Base-by-base conservation (phyloP, 1,140 invertebrate genomes). In the Cydia amplana region DNA sequence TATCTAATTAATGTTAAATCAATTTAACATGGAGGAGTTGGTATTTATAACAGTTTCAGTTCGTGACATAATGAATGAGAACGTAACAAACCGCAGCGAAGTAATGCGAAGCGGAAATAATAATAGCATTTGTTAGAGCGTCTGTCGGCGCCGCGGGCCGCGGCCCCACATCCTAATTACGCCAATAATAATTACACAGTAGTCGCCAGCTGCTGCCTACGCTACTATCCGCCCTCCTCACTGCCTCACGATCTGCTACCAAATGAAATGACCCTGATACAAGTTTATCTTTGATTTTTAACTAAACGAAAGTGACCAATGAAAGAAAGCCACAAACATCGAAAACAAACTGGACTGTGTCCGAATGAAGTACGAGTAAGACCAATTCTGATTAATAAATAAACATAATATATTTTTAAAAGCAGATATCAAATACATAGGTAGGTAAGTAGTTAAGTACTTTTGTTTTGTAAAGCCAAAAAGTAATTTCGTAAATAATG, bases 161-260 rank as follows among this genome's bases (percentile, higher is more conserved):
- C 87, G 82, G 82, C 77, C 86, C 85, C 90, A 87, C 87, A 91
- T 91, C 88, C 90, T 91, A 91, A 92, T 92, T 92, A 91, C 84
- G 85, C 86, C 88, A 88, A 90, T 90, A 90, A 91, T 92, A 91
- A 91, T 91, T 92, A 89, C 83, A 87, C 87, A 85, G 86, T 87
- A 90, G 86, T 83, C 81, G 80, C 75, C 82, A 83, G 84, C 85
- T 84, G 83, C 85, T 83, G 65, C 28, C 14, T 6, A 36, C 28
- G 65, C 65, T 70, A 32, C 28, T 36, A 18, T 18, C 28, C 64
- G 16, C 16, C 28, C 64, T 32, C 64, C 65, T 18, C 65, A 84
- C 80, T 83, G 85, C 84, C 83, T 83, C 81, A 72, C 79, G 9
- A 79, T 80, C 83, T 87, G 84, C 80, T 77, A 76, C 83, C 88